phyloP scores from a whole-genome alignment of 1,140 invertebrate genomes.

The Ceratosolen solmsi region DNA sequence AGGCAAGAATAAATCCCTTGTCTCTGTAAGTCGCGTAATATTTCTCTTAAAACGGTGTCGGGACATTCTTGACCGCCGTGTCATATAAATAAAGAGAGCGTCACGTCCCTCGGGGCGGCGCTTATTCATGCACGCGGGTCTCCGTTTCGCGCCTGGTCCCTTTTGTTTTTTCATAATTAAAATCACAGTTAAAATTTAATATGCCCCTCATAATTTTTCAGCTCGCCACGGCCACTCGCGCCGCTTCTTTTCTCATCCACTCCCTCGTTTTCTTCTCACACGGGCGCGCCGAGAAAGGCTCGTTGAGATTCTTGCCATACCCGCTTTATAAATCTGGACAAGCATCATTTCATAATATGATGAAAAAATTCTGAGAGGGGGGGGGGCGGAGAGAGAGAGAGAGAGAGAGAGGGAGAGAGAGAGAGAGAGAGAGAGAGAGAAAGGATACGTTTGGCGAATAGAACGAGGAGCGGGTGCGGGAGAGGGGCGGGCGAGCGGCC shows the following conservation, averaged over 20 bases:
- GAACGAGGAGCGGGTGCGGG: not conserved
- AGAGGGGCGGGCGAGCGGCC: constrained; percentile 16
- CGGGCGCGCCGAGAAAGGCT: constrained; percentile 25
- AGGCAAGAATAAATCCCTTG: not conserved
- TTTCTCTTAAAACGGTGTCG: constrained; percentile 17
- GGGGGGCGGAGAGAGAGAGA: no score
- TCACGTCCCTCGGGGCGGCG: not conserved
- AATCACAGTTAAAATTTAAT: constrained; percentile 69
- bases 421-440: constrained; percentile 51
- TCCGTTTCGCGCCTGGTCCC: not conserved
- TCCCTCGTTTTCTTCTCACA: not conserved
- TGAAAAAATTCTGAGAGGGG: constrained; percentile 57
- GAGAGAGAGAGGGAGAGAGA: no score
- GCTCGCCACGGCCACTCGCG: constrained; percentile 17
- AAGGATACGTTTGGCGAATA: constrained; percentile 29
- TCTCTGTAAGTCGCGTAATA: constrained; percentile 22
- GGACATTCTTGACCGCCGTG: constrained; percentile 41
- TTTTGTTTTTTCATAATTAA: constrained; percentile 64
- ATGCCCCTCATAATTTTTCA: constrained; percentile 64
- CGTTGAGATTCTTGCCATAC: constrained; percentile 60
- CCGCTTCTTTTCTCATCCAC: not conserved
- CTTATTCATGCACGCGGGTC: not conserved
- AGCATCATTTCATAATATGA: constrained; percentile 68
- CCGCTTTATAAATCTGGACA: constrained; percentile 62
- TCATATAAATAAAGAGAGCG: constrained; percentile 59